Evolutionary conservation across 2,888 invertebrate genomes (phyloP), one percentile per base, ranked within the genome.

Genomic region (Volucella zonaria): DNA sequence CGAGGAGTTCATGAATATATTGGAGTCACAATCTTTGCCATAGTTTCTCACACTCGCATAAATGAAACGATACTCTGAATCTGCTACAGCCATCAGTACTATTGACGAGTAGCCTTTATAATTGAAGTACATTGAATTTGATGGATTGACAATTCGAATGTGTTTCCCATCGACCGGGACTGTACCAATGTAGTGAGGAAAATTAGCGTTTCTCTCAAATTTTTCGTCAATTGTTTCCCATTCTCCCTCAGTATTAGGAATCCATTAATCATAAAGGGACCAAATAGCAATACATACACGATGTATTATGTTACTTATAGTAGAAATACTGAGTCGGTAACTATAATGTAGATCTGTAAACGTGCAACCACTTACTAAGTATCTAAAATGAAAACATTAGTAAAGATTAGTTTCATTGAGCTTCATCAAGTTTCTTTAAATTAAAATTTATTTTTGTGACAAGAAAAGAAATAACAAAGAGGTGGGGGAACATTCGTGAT

Each of bases 401-500:
- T 54, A 54, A 54, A 54, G 54, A 54, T 31, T 31, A 54, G 54
- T 54, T 31, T 54, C 31, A 54, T 54, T 31, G 23, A 54, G 54
- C 31, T 54, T 54, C 54, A 54, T 54, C 54, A 31, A 54, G 54
- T 31, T 23, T 54, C 54, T 52, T 52, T 52, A 18, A 18, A 52
- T 18, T 18, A 15, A 18, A 52, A 18, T 52, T 52, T 18, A 18
- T 54, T 54, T 54, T 54, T 54, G 54, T 54, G 38, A 54, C 54
- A 54, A 31, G 54, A 54, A 54, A 38, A 54, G 31, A 31, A 8
- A 54, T 54, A 54, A 38, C 54, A 31, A 54, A 54, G 31, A 31
- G 31, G 38, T 54, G 31, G 54, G 54, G 31, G 54, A 54, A 54
- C 54, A 54, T 54, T 31, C 54, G 54, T 54, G 54, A 54, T 38